Evolutionary conservation across 2,888 invertebrate genomes (phyloP), one percentile per base, ranked within the genome.

Genomic region (Ischnura elegans): DNA sequence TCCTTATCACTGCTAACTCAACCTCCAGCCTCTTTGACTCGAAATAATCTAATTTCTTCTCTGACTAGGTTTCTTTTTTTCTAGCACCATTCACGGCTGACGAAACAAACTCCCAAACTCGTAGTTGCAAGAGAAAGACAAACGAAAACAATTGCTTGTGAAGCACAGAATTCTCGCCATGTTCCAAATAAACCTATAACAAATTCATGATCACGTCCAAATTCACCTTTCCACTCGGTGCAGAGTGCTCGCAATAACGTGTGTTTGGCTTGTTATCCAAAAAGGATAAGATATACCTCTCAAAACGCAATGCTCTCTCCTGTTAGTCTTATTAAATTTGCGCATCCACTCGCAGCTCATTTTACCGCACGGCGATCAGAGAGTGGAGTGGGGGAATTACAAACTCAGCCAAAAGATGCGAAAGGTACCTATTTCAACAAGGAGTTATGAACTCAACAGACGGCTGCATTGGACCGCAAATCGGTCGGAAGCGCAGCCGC

Each of bases 101-200:
- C 86, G 25, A 45, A 45, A 4, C 45, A n/a, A 86, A 86, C 86
- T n/a, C 61, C 61, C 21, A 19, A 51, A n/a, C 46, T 86, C 46
- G 46, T 86, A 45, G 25, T n/a, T 45, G 45, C 45, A 0, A 43
- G 25, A 21, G 85, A 19, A 42, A 86, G 86, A 46, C 86, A 43
- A 86, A 86, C 86, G 46, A 86, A 86, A 86, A 86, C 86, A n/a
- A 46, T 45, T 13, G 86, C 86, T 45, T 86, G 16, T 43, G 43
- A 86, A 86, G 13, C 46, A 46, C 25, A 76, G 76, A 76, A 76
- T 25, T 86, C 3, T 46, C 43, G 25, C 46, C 45, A n/a, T n/a
- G 25, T 86, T 43, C 86, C 25, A 86, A n/a, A 45, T 46, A 46
- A 6, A 25, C 86, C n/a, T n/a, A n/a, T n/a, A 0, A 21, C 45